Base-by-base conservation (phyloP, 2,113 vertebrate species). In the Oryzias celebensis region DNA sequence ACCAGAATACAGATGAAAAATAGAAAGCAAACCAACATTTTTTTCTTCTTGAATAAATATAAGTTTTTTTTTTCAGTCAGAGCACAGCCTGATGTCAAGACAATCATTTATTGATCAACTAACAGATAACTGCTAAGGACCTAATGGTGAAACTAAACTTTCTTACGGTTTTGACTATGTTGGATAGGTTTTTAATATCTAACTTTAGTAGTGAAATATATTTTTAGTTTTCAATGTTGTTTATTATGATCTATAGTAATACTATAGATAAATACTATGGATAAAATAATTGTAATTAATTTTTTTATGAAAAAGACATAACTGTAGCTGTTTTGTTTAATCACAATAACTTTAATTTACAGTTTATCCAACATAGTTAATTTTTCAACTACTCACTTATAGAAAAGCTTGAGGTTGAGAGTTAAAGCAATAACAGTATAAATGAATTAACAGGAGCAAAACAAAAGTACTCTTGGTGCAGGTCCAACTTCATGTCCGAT, bases 11-110 rank as follows among this genome's bases (percentile, higher is more conserved):
- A 23, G 51, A 3, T 23, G 31, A 17, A 26, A 36, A 2, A 46
- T 18, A 58, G 10, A 16, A 45, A 14, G 43, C 16, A 20, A 58
- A 61, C 22, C 55, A 36, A 55, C 10, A 14, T 42, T 74, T 45
- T 55, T 50, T 67, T 43, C 67, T 49, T 54, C 18, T 20, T 42
- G 73, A 81, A 75, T 66, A 85, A 78, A 86, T 71, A 72, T 69
- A 66, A 74, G 31, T 46, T 20, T 20, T 1, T 20, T 1, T 36
- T 22, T 62, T 75, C 61, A 74, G 60, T 73, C 75, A 74, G 28
- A 10, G 45, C 31, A 64, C 44, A 72, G 58, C 71, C 47, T 53
- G 46, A 52, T 66, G 58, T 44, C 65, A 59, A 41, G 58, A 70
- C 49, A 69, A 83, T 84, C 84, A 74, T 71, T 46, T 5, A 13